Base-by-base conservation (phyloP, 1,140 invertebrate species). In the Ooceraea biroi region DNA sequence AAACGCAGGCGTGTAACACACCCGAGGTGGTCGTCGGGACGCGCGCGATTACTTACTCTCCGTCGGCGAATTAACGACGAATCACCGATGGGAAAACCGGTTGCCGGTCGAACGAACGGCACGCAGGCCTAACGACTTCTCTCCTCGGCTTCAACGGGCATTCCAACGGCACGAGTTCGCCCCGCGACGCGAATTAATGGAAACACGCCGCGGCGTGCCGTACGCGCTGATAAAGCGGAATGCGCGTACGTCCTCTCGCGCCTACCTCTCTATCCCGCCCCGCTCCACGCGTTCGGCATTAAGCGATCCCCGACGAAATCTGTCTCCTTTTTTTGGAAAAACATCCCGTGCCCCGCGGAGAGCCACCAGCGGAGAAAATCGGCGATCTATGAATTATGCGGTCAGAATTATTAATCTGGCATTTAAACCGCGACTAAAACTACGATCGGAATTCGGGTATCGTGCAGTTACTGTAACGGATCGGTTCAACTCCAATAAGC, bases 151-250 rank as follows among this genome's bases (percentile, higher is more conserved):
- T 90, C 85, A 90, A 90, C 92, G 88, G 89, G 91, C 89, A 93
- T 93, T 93, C 92, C 92, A 91, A 85, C 88, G 88, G 90, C 85
- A 90, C 92, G 92, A 91, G 91, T 91, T 92, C 85, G 88, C 85
- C 89, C 88, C 91, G 89, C 92, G 92, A 94, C 92, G 91, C 91
- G 90, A 93, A 94, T 94, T 93, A 93, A 94, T 94, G 91, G 92
- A 93, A 93, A 93, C 92, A 93, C 90, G 91, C 89, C 90, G 90
- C 89, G 90, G 90, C 88, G 86, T 83, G 89, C 82, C 87, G 87
- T 84, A 83, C 86, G 89, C 88, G 80, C 92, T 93, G 93, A 93
- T 93, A 93, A 93, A 92, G 87, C 90, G 90, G 86, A 91, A 92
- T 90, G 88, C 88, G 74, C 82, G 73, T 73, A 55, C 80, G 72